Evolutionary conservation across 1,140 invertebrate genomes (phyloP).

Genomic region (Sycobia sp.): DNA sequence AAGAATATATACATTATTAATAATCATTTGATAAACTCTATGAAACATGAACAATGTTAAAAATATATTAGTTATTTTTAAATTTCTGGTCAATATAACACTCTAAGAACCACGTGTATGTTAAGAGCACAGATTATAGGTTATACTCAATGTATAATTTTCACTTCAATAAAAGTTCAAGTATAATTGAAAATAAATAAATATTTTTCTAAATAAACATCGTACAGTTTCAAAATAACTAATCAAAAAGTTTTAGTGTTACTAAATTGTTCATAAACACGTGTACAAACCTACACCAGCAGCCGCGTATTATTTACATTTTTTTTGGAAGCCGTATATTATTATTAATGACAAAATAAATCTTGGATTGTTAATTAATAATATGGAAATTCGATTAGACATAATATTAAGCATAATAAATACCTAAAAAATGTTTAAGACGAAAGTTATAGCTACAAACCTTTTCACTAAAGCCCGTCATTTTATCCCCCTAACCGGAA

Average conservation of each 20-base stretch:
- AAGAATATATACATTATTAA: too few relatives aligned
- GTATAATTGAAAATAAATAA: neutral
- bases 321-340: neutral
- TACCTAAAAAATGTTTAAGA: slow-evolving; percentile 10
- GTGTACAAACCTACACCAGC: slow-evolving; percentile 26
- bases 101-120: slow-evolving; percentile 20
- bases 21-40: too few relatives aligned
- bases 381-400: neutral
- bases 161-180: slow-evolving; percentile 1
- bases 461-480: slow-evolving; percentile 58
- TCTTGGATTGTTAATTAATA: neutral
- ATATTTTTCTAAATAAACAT: too few relatives aligned
- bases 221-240: neutral
- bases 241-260: neutral
- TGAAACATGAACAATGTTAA: too few relatives aligned
- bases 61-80: too few relatives aligned
- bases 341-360: neutral
- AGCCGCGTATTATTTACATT: too few relatives aligned
- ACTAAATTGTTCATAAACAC: slow-evolving; percentile 26
- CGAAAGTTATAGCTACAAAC: slow-evolving; percentile 43
- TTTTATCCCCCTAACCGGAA: slow-evolving; percentile 48
- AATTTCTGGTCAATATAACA: too few relatives aligned
- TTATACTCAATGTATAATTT: neutral
- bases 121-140: neutral
- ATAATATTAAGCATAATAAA: neutral